These are phyloP conservation scores for Eristalis pertinax DNA, from an alignment of 2,888 invertebrate genomes.

Conservation along the genomic window DNA sequence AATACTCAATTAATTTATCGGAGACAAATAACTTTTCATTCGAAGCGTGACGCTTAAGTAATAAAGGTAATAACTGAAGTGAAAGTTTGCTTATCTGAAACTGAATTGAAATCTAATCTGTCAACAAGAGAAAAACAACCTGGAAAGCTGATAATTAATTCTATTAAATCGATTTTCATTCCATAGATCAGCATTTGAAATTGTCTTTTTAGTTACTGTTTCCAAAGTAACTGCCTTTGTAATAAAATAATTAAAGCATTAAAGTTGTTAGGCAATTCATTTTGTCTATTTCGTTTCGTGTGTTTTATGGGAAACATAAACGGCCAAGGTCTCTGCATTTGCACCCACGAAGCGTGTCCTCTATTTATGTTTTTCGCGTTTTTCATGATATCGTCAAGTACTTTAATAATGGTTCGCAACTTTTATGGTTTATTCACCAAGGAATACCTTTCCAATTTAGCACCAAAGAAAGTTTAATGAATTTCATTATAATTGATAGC, in stretches of 20 bases:
- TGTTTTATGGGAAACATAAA: neutral
- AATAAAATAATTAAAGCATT: neutral
- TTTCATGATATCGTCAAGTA: slow-evolving; percentile 15
- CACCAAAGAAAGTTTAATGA: neutral
- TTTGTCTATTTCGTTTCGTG: neutral
- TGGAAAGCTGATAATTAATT: neutral
- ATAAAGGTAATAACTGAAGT: neutral
- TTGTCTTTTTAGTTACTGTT: neutral
- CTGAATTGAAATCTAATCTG: neutral
- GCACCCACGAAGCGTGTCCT: neutral
- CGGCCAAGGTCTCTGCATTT: neutral
- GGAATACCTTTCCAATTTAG: neutral
- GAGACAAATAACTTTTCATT: neutral
- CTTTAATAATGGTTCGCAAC: slow-evolving; percentile 30
- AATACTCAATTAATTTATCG: neutral
- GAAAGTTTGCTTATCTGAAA: neutral
- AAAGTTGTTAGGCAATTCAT: neutral
- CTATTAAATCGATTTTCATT: neutral
- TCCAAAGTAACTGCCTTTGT: neutral
- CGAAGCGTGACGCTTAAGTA: neutral
- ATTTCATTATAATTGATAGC: neutral
- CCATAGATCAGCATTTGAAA: neutral
- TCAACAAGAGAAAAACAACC: neutral
- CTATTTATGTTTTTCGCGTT: neutral
- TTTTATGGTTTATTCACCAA: slow-evolving; percentile 7